These are phyloP conservation scores for Beroe forskalii DNA, from an alignment of 37 sponge, comb jelly and placozoan species.

Conservation along the genomic window DNA sequence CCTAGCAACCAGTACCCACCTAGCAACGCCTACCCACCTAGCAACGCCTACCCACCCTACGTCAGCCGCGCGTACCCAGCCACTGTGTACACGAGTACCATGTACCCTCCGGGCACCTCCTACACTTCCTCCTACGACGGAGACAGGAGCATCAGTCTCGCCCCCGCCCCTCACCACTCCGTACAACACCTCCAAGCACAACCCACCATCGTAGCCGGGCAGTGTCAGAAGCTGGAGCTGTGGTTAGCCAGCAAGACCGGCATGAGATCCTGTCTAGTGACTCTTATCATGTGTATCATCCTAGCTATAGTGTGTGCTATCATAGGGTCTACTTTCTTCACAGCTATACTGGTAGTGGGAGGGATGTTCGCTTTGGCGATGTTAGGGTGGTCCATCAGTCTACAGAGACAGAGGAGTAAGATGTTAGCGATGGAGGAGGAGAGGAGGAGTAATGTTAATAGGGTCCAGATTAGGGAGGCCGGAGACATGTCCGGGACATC, in stretches of 20 bases:
- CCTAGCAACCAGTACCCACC: background rate
- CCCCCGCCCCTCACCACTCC: background rate
- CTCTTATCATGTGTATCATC: background rate
- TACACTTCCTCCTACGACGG: background rate
- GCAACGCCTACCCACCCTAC: background rate
- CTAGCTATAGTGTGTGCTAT: background rate
- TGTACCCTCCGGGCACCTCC: background rate
- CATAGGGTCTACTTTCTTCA: background rate
- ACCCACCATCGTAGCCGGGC: background rate
- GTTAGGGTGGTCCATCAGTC: background rate
- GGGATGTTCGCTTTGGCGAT: background rate
- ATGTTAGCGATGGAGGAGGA: background rate
- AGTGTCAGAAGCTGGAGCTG: conserved; percentile 25
- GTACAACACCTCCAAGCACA: background rate
- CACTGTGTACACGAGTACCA: background rate
- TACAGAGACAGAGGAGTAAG: background rate
- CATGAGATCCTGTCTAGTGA: conserved; percentile 37
- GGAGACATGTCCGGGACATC: background rate
- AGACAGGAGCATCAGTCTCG: background rate
- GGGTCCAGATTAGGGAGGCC: background rate
- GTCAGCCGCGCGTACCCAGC: background rate
- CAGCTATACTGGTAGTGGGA: background rate
- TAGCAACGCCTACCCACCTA: background rate
- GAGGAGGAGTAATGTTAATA: background rate
- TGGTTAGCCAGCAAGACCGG: conserved; percentile 46